Base-by-base conservation (phyloP, 2,113 vertebrate genomes). In the Pelecanoides urinatrix region DNA sequence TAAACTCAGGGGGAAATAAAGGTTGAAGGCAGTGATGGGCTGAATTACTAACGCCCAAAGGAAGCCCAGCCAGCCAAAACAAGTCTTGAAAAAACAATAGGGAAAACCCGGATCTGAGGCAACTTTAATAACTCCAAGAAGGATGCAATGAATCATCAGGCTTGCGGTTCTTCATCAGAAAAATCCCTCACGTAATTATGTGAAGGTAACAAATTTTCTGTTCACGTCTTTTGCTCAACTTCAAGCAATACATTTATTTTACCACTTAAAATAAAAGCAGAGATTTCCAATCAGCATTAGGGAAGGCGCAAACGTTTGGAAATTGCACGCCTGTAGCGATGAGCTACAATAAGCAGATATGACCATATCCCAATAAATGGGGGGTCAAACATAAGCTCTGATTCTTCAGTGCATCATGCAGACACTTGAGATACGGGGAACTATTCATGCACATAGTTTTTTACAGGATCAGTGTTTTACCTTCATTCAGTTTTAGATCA, bases 1-100 rank as follows among this genome's bases (percentile, higher is more conserved):
- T 34, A 26, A 72, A 22, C 56, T 56, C 47, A 2, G 0, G 0
- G 25, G 44, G 76, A 36, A 36, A 16, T 11, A 0, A 16, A 30
- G 15, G 18, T 5, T 59, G 70, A 21, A 32, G 63, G 45, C 4
- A 7, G 56, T 0, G 23, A 47, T 3, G 6, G 21, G 49, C 26
- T 68, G 49, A 16, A 4, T 18, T 10, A 4, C 2, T 12, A 25
- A 42, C 10, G 44, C 32, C 34, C 67, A 7, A 15, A 36, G 27
- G 36, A 59, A 79, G 30, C 27, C 47, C 56, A 56, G 36, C 5
- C 42, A 68, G n/a, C 1, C 7, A 90, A 68, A 74, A 38, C 17
- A 5, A 0, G 0, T 19, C 22, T 62, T 65, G 4, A 32, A 82
- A 58, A 40, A 8, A 0, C 12, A 5, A 0, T 1, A 5, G 16